Conservation (phyloP, 1,140 invertebrate species). For the Drosophila varians region DNA sequence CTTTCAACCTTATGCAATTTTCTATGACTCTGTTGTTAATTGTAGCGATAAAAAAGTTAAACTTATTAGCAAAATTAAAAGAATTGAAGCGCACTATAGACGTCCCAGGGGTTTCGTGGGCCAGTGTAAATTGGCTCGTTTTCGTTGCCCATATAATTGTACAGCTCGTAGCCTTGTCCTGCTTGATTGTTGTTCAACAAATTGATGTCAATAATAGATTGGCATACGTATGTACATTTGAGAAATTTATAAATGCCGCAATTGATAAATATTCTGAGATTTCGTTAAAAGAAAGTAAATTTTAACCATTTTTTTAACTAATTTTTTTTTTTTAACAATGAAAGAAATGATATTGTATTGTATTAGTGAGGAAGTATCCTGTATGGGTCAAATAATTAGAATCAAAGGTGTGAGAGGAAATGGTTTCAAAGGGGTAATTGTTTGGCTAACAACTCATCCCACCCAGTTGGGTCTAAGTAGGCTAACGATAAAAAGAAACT, state of each 20-base stretch:
- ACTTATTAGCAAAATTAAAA: conserved; percentile 41
- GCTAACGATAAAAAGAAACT: background rate
- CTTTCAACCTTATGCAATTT: conserved; percentile 33
- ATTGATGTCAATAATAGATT: conserved; percentile 55
- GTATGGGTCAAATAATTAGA: too few species aligned
- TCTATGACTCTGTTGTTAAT: conserved; percentile 48
- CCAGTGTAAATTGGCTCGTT: conserved; percentile 37
- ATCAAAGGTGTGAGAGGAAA: too few species aligned
- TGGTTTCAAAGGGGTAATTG: background rate
- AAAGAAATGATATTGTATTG: too few species aligned
- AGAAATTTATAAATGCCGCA: conserved; percentile 34
- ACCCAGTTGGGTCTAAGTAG: background rate
- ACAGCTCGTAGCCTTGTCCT: conserved; percentile 12
- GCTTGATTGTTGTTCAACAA: conserved; percentile 37
- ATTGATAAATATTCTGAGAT: conserved; percentile 35
- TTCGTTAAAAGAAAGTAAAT: conserved; percentile 1
- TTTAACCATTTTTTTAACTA: too few species aligned
- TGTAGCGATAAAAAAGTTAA: conserved; percentile 33
- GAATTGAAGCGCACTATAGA: conserved; percentile 16
- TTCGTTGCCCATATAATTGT: conserved; percentile 22
- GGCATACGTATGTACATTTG: conserved; percentile 20
- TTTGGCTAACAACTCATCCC: background rate
- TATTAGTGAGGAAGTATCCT: too few species aligned
- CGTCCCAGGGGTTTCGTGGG: conserved; percentile 12
- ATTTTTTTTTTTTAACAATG: too few species aligned